A percentile compares a stretch with the other conserved stretches of the same genome.
phyloP scores from a whole-genome alignment of 2,888 invertebrate species.

The Incurvaria masculella region DNA sequence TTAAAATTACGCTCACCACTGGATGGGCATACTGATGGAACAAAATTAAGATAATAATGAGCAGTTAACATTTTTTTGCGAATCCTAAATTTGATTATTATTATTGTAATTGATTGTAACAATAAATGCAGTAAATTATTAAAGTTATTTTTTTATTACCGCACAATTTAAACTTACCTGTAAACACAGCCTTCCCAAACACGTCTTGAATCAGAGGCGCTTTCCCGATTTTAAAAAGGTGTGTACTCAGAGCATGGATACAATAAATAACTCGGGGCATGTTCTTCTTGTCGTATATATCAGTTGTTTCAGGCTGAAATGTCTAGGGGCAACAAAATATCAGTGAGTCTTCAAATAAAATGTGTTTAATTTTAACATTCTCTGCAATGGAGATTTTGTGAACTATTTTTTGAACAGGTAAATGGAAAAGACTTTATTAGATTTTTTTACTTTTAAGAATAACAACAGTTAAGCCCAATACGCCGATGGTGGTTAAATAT shows the following conservation, averaged over 20 bases:
- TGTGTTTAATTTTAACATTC: too few species aligned
- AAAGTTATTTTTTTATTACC: too few species aligned
- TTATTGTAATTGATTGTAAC: too few species aligned
- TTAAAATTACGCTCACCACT: too few species aligned
- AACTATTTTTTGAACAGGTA: background rate
- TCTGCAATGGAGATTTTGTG: constrained; percentile 1
- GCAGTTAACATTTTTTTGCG: too few species aligned
- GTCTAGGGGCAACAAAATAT: constrained; percentile 48
- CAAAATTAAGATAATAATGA: too few species aligned
- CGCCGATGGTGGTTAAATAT: background rate
- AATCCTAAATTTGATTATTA: too few species aligned
- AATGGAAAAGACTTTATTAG: background rate
- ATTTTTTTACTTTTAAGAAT: background rate
- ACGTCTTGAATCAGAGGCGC: constrained; percentile 75
- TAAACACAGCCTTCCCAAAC: constrained; percentile 71
- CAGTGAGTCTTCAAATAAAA: constrained; percentile 1
- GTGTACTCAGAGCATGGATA: constrained; percentile 70
- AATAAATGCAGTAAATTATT: too few species aligned
- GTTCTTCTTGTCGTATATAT: constrained; percentile 79
- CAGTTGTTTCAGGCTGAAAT: constrained; percentile 78
- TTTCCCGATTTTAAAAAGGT: constrained; percentile 64
- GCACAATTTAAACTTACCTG: constrained; percentile 43
- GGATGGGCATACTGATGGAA: too few species aligned
- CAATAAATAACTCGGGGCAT: constrained; percentile 77
- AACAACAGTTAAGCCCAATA: background rate